These are phyloP conservation scores for Watsonalla binaria DNA, from an alignment of 2,888 invertebrate species.

Conservation along the genomic window DNA sequence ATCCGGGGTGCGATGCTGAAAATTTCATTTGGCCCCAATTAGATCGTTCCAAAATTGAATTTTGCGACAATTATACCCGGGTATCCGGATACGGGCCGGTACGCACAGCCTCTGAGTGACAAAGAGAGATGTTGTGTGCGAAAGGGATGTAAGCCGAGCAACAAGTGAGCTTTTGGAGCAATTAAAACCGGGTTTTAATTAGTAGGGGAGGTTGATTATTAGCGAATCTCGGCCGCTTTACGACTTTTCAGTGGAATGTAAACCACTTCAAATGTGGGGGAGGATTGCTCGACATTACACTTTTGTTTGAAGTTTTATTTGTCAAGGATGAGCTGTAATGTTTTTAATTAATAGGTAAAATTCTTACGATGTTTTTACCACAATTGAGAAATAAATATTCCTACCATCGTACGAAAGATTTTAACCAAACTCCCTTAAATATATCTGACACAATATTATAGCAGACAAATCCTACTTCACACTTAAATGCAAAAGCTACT, in stretches of 20 bases:
- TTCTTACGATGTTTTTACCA: not conserved
- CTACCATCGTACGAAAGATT: too few species aligned
- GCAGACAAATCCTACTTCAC: too few species aligned
- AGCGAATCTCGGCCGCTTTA: constrained; percentile 64
- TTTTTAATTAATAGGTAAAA: not conserved
- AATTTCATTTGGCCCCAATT: constrained; percentile 73
- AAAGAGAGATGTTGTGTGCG: constrained; percentile 29
- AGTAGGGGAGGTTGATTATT: constrained; percentile 74
- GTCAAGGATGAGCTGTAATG: not conserved
- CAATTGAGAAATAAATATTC: not conserved
- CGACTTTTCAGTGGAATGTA: constrained; percentile 63
- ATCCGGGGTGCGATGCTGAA: constrained; percentile 50
- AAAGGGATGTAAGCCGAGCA: constrained; percentile 46
- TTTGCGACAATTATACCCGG: constrained; percentile 66
- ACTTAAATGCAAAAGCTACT: too few species aligned
- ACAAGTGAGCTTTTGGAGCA: constrained; percentile 74
- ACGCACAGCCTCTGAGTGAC: constrained; percentile 50
- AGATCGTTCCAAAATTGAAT: constrained; percentile 69
- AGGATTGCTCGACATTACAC: constrained; percentile 16
- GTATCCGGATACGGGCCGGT: constrained; percentile 74
- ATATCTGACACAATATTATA: too few species aligned
- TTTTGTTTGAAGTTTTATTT: not conserved
- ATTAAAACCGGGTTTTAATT: constrained; percentile 77
- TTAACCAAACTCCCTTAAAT: too few species aligned
- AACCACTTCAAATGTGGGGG: constrained; percentile 58